Evolutionary conservation across 1,140 invertebrate species (phyloP), one percentile per base, ranked within the genome.

Genomic region (Epicauta chinensis): DNA sequence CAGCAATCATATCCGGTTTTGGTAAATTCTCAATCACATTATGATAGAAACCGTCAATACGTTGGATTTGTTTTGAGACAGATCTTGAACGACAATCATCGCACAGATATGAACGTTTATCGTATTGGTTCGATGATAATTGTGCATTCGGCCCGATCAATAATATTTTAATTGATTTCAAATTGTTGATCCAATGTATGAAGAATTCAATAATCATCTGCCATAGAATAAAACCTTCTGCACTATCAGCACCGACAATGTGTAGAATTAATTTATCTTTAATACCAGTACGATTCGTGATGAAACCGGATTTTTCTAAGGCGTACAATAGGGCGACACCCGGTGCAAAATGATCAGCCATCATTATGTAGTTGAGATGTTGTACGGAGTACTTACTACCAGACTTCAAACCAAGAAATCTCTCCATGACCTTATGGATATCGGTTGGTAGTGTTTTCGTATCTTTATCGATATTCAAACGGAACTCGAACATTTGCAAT

Each of bases 121-220:
- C 36, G 34, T 38, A 47, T 53, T 44, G 13, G 7, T 10, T 53
- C 36, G 29, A 36, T 31, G 7, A 46, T 23, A 38, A 35, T 37
- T 65, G 57, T 2, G 38, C 15, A 13, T 14, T 32, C n/a, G 67
- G 66, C 30, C 66, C 69, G 35, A 71, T 58, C 36, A 71, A 62
- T 14, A 61, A 37, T 29, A 64, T 53, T 29, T 56, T 35, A 10
- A 65, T 15, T 13, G 31, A 14, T 40, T 61, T 46, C 13, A 68
- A 43, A 55, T 64, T 60, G 3, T 32, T n/a, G 11, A 68, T 59
- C 63, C 63, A 67, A 38, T 65, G 53, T 38, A 59, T 42, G 35
- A 59, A 51, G 45, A 61, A 56, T 58, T 68, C 51, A 39, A 65
- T 44, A 23, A 61, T 56, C 35, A 58, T 38, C 13, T 23, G 55